Percentiles rank a stretch among this genome's conserved stretches.
phyloP scores from a whole-genome alignment of 2,888 invertebrate species.

The Catocala sponsa region DNA sequence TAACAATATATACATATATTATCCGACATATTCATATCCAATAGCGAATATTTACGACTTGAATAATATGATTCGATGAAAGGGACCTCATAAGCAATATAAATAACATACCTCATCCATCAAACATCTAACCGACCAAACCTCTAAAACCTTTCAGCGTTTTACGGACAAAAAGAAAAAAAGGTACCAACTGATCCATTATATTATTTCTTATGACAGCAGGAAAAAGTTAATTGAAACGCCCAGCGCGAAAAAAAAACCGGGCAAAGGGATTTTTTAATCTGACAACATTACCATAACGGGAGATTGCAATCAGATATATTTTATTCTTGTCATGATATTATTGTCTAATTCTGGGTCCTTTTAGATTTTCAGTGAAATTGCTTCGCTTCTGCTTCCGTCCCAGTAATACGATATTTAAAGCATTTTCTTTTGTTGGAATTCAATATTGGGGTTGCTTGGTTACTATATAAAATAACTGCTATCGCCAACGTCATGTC shows the following conservation, averaged over 20 bases:
- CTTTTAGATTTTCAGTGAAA: neutral
- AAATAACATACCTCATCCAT: constrained; percentile 10
- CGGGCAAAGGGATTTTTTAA: constrained; percentile 13
- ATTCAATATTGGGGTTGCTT: constrained; percentile 2
- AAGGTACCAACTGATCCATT: constrained; percentile 32
- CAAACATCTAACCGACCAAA: constrained; percentile 9
- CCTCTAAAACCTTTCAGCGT: constrained; percentile 19
- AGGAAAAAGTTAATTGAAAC: constrained; percentile 26
- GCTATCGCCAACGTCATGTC: constrained; percentile 4
- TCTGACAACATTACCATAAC: constrained; percentile 20
- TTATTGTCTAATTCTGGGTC: constrained; percentile 8
- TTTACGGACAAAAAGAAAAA: constrained; percentile 28
- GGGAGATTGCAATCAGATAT: constrained; percentile 18
- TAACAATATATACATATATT: no score
- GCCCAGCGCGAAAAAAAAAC: constrained; percentile 17
- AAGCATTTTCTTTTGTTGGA: neutral
- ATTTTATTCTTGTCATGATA: constrained; percentile 17
- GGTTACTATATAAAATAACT: constrained; percentile 3
- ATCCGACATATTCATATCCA: neutral
- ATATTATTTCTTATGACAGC: constrained; percentile 17
- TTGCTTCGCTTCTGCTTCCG: neutral
- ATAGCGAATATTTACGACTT: neutral
- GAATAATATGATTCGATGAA: constrained; percentile 1
- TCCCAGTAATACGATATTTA: neutral
- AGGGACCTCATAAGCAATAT: constrained; percentile 1